These are phyloP conservation scores for Ophonus ardosiacus DNA, from an alignment of 2,888 invertebrate species.

Conservation along the genomic window DNA sequence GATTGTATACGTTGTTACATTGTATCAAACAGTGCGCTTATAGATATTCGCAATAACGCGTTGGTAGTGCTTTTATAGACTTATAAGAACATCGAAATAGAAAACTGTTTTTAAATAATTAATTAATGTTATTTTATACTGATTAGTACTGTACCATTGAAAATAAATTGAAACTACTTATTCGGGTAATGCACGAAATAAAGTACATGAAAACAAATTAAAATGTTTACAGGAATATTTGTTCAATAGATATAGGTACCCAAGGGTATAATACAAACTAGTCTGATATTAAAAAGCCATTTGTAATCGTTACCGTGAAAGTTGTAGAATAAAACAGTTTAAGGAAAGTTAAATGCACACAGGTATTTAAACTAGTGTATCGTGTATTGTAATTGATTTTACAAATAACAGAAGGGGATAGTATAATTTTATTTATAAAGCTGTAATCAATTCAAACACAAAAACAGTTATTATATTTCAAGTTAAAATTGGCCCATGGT, in stretches of 20 bases:
- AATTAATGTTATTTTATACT: too few species aligned
- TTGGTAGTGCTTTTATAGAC: too few species aligned
- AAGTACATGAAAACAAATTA: neutral
- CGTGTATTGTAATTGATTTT: constrained; percentile 11
- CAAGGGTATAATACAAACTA: neutral
- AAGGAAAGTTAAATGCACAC: constrained; percentile 18
- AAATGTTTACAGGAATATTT: neutral
- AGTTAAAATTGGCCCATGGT: neutral
- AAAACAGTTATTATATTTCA: constrained; percentile 9
- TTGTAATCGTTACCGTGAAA: constrained; percentile 30
- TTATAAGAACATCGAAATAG: too few species aligned
- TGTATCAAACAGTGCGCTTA: too few species aligned
- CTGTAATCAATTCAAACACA: constrained; percentile 22
- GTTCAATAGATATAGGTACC: neutral
- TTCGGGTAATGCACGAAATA: too few species aligned
- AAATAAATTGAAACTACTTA: too few species aligned
- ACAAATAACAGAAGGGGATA: constrained; percentile 2
- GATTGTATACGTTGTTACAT: too few species aligned
- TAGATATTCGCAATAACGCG: too few species aligned
- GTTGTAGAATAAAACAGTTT: constrained; percentile 37
- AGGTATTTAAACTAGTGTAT: constrained; percentile 15
- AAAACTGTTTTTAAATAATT: too few species aligned
- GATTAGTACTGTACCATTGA: too few species aligned
- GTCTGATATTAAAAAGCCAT: constrained; percentile 21
- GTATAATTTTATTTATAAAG: constrained; percentile 21